These are phyloP conservation scores for Saccopteryx leptura DNA, from an alignment of 2,113 vertebrate genomes.

Conservation along the genomic window DNA sequence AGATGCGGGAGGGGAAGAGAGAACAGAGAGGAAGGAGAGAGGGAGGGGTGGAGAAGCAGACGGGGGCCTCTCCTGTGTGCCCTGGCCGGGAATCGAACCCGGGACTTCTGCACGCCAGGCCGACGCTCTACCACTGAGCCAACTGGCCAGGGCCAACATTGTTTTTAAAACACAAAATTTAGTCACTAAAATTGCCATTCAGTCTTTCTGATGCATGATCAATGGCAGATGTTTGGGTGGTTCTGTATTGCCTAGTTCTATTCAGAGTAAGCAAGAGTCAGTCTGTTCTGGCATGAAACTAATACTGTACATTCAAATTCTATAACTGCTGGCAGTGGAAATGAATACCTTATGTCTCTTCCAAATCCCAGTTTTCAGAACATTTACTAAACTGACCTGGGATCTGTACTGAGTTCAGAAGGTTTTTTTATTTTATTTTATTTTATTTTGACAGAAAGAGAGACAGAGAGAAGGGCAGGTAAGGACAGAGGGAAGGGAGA, in stretches of 20 bases:
- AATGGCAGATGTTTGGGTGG: background rate
- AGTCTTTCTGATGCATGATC: background rate
- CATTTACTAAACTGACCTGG: background rate
- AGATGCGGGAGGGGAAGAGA: too few relatives aligned
- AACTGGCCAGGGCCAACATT: background rate
- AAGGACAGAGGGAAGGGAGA: too few relatives aligned
- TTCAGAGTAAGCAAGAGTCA: background rate
- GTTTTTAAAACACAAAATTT: conserved; percentile 13
- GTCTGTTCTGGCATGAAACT: background rate
- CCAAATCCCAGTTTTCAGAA: conserved; percentile 22
- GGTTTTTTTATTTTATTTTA: background rate
- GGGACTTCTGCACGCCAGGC: too few relatives aligned
- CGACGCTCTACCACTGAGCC: too few relatives aligned
- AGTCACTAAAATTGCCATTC: background rate
- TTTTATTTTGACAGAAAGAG: too few relatives aligned
- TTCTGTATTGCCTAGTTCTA: background rate
- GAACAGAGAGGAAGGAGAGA: too few relatives aligned
- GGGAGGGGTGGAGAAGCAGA: too few relatives aligned
- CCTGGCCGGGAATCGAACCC: too few relatives aligned
- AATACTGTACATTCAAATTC: background rate
- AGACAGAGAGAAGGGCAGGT: too few relatives aligned
- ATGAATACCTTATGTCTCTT: background rate
- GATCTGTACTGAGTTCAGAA: background rate
- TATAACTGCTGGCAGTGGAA: background rate
- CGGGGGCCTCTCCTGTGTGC: too few relatives aligned